phyloP scores from a whole-genome alignment of 2,888 invertebrate species.

The Charanyca ferruginea region DNA sequence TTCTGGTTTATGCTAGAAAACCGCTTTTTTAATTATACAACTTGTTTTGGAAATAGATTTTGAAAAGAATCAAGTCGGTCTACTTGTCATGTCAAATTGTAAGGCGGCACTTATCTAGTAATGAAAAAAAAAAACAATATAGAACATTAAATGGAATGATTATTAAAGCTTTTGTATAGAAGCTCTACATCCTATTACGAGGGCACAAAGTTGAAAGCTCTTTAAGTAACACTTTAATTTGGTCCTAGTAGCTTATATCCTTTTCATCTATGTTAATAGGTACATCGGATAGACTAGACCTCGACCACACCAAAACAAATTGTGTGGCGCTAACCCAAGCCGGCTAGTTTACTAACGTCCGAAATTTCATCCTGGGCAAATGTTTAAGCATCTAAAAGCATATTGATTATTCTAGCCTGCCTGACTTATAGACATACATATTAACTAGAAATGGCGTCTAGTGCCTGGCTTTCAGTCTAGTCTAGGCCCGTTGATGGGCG shows the following conservation, averaged over 20 bases:
- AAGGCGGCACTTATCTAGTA: slow-evolving; percentile 4
- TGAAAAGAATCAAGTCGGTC: background rate
- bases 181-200: background rate
- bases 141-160: background rate
- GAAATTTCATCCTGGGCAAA: slow-evolving; percentile 71
- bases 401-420: slow-evolving; percentile 82
- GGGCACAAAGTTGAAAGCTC: slow-evolving; percentile 10
- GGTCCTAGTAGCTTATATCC: background rate
- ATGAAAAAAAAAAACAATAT: background rate
- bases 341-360: slow-evolving; percentile 53
- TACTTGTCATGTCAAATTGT: background rate
- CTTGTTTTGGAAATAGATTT: background rate
- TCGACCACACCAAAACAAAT: slow-evolving; percentile 37
- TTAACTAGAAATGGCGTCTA: slow-evolving; percentile 65
- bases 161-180: slow-evolving; percentile 9
- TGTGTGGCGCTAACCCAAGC: slow-evolving; percentile 26
- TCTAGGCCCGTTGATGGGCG: slow-evolving; percentile 69
- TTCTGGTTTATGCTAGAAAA: background rate
- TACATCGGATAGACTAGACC: slow-evolving; percentile 12
- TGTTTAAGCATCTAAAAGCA: slow-evolving; percentile 74
- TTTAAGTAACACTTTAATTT: slow-evolving; percentile 13
- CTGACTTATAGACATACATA: slow-evolving; percentile 75
- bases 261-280: slow-evolving; percentile 3
- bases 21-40: background rate
- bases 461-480: slow-evolving; percentile 68